phyloP scores from a whole-genome alignment of 2,797 vertebrate species.

The Crocodylus rhombifer region DNA sequence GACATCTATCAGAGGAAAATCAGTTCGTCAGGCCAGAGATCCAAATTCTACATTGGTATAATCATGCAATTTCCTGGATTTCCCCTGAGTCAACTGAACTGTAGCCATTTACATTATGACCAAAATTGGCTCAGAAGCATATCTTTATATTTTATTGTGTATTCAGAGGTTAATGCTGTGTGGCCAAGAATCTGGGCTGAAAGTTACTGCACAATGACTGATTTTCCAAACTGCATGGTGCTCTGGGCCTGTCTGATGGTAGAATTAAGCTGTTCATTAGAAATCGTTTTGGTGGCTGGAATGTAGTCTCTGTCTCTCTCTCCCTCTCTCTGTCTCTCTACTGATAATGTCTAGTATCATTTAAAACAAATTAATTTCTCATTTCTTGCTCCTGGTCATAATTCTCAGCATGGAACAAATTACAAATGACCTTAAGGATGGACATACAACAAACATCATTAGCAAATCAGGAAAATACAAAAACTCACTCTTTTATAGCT shows the following conservation, averaged over 20 bases:
- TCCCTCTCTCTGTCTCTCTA: constrained; percentile 20
- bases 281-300: constrained; percentile 70
- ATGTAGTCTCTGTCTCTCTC: neutral
- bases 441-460: constrained; percentile 66
- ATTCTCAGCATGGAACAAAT: constrained; percentile 78
- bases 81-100: neutral
- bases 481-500: neutral
- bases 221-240: neutral
- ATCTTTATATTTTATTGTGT: neutral
- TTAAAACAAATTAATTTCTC: constrained; percentile 86
- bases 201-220: accelerated
- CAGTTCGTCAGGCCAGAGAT: neutral
- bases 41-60: accelerated
- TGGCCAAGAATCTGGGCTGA: neutral
- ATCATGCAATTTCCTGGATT: neutral
- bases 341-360: constrained; percentile 77
- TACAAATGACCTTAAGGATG: constrained; percentile 77
- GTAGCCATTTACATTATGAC: neutral
- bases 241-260: constrained; percentile 29
- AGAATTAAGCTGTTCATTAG: constrained; percentile 74
- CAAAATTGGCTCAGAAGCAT: accelerated
- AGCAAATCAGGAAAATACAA: constrained; percentile 54
- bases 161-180: neutral
- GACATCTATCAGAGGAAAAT: too few species aligned
- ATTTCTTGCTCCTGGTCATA: constrained; percentile 80